phyloP scores from a whole-genome alignment of 2,113 vertebrate genomes.

The Diglossa brunneiventris region DNA sequence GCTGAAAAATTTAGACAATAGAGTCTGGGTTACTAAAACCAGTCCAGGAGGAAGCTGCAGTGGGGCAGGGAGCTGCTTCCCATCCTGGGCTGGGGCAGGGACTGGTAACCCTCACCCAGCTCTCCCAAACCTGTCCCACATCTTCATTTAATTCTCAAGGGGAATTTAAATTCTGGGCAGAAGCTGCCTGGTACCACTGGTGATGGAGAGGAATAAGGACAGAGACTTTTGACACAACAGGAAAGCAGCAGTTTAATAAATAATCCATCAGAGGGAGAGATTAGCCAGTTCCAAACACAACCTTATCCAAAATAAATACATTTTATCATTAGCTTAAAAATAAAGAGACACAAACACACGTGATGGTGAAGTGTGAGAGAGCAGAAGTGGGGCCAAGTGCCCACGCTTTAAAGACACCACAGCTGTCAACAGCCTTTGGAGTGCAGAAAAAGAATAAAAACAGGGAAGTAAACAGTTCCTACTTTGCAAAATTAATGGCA shows the following conservation, averaged over 20 bases:
- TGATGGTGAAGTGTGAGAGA: background rate
- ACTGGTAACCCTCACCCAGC: background rate
- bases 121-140: background rate
- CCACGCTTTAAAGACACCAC: background rate
- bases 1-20: background rate
- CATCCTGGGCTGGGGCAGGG: background rate
- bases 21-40: background rate
- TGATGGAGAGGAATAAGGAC: background rate
- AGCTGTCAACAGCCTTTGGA: background rate
- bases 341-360: background rate
- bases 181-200: background rate
- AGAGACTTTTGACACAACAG: constrained; percentile 21
- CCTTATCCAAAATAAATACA: constrained; percentile 38
- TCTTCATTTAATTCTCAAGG: background rate
- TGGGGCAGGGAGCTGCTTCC: background rate
- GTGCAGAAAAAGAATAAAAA: background rate
- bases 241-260: constrained; percentile 69
- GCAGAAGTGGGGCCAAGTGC: background rate
- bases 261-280: constrained; percentile 41
- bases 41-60: background rate
- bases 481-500: background rate
- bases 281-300: constrained; percentile 44
- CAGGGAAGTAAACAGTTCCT: background rate
- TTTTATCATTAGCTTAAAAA: background rate
- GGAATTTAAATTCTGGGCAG: background rate